Conservation (phyloP, 2,113 vertebrate species). For the Ailurus styani region DNA sequence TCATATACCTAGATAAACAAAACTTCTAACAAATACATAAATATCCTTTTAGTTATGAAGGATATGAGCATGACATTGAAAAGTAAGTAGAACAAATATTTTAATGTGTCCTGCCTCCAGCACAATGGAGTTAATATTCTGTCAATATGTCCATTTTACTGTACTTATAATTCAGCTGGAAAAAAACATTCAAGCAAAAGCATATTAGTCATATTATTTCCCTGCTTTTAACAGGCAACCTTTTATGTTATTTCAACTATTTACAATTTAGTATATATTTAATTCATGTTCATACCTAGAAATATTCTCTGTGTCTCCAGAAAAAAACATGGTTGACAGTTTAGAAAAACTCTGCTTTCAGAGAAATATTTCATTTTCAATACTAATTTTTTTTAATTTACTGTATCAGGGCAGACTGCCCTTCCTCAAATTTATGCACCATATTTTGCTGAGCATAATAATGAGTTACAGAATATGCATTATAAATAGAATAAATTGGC, state of each 20-base stretch:
- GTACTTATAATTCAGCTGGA: not conserved
- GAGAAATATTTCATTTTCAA: not conserved
- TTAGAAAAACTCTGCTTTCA: not conserved
- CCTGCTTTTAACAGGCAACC: not conserved
- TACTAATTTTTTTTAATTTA: not conserved
- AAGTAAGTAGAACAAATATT: constrained; percentile 55
- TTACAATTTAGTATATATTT: not conserved
- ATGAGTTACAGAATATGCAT: not conserved
- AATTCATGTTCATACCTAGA: not conserved
- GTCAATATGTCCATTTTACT: constrained; percentile 30
- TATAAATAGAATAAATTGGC: not conserved
- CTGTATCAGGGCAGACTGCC: not conserved
- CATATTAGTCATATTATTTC: not conserved
- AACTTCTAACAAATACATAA: constrained; percentile 52
- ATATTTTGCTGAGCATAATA: not conserved
- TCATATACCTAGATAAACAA: constrained; percentile 58
- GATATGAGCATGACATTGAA: constrained; percentile 36
- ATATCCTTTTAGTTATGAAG: constrained; percentile 37
- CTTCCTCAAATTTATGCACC: not conserved
- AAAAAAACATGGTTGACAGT: not conserved
- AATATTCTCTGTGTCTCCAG: not conserved
- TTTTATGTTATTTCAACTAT: not conserved
- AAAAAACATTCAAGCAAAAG: not conserved
- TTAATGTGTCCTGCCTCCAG: constrained; percentile 14
- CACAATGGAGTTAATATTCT: constrained; percentile 38